Base-by-base conservation (phyloP, 1,140 invertebrate genomes). In the Drosophila cardini region DNA sequence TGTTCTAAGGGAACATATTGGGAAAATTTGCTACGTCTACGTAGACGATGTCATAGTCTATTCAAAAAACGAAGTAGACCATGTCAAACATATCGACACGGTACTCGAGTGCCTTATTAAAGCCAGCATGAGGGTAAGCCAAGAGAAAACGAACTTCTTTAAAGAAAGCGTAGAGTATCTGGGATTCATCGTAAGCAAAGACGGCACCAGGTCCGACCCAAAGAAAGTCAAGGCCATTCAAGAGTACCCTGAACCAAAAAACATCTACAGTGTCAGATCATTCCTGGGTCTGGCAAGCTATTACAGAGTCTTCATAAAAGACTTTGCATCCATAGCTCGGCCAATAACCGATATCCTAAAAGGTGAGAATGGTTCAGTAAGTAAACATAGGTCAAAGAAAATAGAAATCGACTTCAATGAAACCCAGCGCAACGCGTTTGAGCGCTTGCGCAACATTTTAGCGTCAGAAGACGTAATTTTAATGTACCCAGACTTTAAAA, bases 391-490 rank as follows among this genome's bases (percentile, higher is more conserved):
- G 32, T 43, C 52, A 21, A 55, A 36, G 48, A 53, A 61, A 11
- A 15, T 62, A 11, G 1, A 15, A 8, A 11, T 70, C n/a, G 15
- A 57, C 16, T 56, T 72, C 11, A 40, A 1, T n/a, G n/a, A n/a
- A n/a, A n/a, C n/a, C n/a, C n/a, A n/a, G n/a, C n/a, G n/a, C n/a
- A n/a, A n/a, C n/a, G 38, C 38, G 0, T 62, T 52, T 2, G 2
- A 46, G 10, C 30, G 34, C 1, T 21, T 73, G n/a, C 46, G 50
- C 4, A 40, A 65, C 43, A 48, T 75, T 34, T 50, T 78, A 9
- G 56, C 68, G 21, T 78, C 72, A 18, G 56, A 65, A 57, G 55
- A 72, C 30, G 61, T 76, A 0, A 62, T 68, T 18, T 10, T 63
- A 5, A 36, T 4, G 40, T 64, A 75, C 18, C 65, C 70, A 4